These are phyloP conservation scores for Arvicola amphibius DNA, from an alignment of 2,797 vertebrate species.

Conservation along the genomic window DNA sequence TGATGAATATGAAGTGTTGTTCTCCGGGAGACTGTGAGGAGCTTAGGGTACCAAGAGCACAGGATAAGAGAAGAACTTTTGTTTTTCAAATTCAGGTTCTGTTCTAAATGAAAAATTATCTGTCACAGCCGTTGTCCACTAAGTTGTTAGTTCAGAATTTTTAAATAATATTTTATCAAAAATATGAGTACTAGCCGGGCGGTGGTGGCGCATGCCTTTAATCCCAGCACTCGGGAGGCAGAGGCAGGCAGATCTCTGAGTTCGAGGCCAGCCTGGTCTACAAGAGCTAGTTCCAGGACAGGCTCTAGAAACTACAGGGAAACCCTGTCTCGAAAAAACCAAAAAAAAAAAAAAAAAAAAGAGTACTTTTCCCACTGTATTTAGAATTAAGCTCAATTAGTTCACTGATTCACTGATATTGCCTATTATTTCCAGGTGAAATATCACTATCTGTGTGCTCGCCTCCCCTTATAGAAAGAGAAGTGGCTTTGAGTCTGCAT, in stretches of 20 bases:
- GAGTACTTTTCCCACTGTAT: not conserved
- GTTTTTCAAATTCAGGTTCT: constrained; percentile 21
- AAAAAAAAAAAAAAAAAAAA: no score
- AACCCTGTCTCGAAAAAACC: no score
- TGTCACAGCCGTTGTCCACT: not conserved
- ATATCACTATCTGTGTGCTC: not conserved
- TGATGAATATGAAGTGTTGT: no score
- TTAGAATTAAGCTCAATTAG: constrained; percentile 31
- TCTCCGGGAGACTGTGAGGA: not conserved
- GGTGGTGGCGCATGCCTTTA: no score
- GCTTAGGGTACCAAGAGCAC: not conserved
- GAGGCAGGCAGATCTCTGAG: no score
- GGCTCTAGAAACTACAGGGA: no score
- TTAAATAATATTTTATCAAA: not conserved
- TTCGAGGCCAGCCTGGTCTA: no score
- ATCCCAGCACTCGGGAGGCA: no score
- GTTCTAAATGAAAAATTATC: constrained; percentile 16
- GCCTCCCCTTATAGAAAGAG: not conserved
- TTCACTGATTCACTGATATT: not conserved
- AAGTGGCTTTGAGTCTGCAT: not conserved
- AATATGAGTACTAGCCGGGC: not conserved
- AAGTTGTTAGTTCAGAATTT: not conserved
- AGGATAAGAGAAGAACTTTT: not conserved
- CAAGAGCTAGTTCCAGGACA: no score
- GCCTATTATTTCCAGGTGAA: not conserved